Conservation (phyloP, 1,140 invertebrate genomes). For the Diplogasteroides magnus region DNA sequence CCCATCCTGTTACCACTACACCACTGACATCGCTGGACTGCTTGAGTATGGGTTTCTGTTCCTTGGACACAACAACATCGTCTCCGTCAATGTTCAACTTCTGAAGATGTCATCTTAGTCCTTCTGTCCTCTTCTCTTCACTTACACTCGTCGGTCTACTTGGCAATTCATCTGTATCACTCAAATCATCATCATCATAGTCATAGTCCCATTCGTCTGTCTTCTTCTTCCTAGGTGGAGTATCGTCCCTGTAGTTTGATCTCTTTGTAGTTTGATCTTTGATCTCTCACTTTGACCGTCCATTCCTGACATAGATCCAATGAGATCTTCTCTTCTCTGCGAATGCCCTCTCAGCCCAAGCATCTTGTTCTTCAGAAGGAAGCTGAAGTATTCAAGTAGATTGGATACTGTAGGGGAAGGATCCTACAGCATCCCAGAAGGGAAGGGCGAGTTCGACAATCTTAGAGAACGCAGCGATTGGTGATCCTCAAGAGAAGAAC, state of each 20-base stretch:
- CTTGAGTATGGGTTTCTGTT: not conserved
- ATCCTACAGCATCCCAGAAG: not conserved
- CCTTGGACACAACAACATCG: not conserved
- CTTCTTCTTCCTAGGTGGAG: not conserved
- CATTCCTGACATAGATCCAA: not conserved
- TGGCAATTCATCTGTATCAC: not conserved
- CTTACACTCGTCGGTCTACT: not conserved
- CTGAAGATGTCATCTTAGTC: not conserved
- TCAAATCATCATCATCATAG: constrained; percentile 12
- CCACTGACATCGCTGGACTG: too few relatives aligned
- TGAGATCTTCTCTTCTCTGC: not conserved
- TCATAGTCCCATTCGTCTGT: constrained; percentile 6
- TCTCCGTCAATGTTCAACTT: not conserved
- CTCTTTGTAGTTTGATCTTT: not conserved
- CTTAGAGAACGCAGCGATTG: not conserved
- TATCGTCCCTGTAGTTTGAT: not conserved
- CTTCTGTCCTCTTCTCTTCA: not conserved
- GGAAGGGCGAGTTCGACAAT: not conserved
- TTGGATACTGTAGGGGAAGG: not conserved
- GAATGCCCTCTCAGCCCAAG: not conserved
- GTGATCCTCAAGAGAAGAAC: not conserved
- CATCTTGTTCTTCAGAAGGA: not conserved
- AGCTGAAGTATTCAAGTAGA: too few relatives aligned
- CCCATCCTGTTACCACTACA: too few relatives aligned
- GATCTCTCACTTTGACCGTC: not conserved